Evolutionary conservation across 2,797 vertebrate species (phyloP).

Genomic region (Coregonus sp.): DNA sequence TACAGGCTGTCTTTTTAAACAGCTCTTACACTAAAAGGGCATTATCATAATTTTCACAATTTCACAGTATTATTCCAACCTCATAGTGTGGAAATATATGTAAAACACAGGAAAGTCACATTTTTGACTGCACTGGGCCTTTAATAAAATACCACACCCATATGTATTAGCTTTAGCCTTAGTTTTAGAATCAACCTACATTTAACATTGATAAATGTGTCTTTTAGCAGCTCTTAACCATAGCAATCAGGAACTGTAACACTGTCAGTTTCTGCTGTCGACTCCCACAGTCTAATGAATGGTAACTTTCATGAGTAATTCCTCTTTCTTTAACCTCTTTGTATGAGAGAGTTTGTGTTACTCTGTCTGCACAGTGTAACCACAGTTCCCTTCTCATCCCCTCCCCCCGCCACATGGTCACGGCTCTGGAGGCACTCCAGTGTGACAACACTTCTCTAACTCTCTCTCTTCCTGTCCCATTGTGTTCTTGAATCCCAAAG

Average conservation of each 20-base stretch:
- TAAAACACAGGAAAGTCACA: too few relatives aligned
- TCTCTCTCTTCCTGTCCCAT: neutral
- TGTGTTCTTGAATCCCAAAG: neutral
- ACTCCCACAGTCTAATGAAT: neutral
- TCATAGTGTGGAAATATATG: too few relatives aligned
- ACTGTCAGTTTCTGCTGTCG: neutral
- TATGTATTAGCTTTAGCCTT: neutral
- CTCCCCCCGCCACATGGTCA: neutral
- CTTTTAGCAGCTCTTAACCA: too few relatives aligned
- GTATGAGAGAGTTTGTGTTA: neutral
- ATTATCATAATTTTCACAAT: too few relatives aligned
- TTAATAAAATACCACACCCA: neutral
- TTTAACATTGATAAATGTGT: neutral
- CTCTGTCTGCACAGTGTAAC: neutral
- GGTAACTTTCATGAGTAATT: neutral
- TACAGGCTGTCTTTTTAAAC: too few relatives aligned
- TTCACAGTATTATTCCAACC: too few relatives aligned
- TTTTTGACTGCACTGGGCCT: too few relatives aligned
- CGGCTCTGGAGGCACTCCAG: neutral
- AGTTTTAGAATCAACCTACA: neutral
- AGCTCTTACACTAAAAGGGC: too few relatives aligned
- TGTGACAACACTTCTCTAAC: neutral
- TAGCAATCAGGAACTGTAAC: neutral
- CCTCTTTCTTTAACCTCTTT: neutral
- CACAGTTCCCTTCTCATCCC: neutral